These are phyloP conservation scores for Natator depressus DNA, from an alignment of 2,113 vertebrate species.

Conservation along the genomic window DNA sequence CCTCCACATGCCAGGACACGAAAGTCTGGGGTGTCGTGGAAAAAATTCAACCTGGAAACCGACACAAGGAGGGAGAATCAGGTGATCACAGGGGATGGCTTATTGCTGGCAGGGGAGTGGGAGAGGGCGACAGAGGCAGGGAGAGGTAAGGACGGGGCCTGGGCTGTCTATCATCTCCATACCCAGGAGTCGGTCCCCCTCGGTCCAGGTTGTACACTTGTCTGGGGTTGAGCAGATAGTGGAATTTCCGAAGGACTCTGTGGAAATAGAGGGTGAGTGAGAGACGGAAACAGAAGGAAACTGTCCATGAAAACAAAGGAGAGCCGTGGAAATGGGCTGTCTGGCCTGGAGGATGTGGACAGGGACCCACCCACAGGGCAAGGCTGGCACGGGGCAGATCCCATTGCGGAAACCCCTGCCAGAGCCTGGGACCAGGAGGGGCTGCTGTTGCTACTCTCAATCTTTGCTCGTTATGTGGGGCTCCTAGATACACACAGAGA, in stretches of 20 bases:
- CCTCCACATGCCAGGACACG: conserved; percentile 82
- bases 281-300: not conserved
- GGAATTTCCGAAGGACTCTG: conserved; percentile 84
- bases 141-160: not conserved
- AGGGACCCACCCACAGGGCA: not conserved
- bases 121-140: not conserved
- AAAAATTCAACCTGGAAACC: conserved; percentile 79
- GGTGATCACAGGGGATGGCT: not conserved
- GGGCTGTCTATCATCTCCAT: not conserved
- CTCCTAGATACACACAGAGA: not conserved
- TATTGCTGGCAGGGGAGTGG: fast-evolving
- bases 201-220: conserved; percentile 85
- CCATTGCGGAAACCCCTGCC: not conserved
- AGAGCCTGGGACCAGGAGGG: not conserved
- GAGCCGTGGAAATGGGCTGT: not conserved
- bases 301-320: not conserved
- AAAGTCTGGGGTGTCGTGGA: conserved; percentile 80
- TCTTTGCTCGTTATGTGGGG: not conserved
- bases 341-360: not conserved
- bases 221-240: conserved; percentile 85
- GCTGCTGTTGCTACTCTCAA: not conserved
- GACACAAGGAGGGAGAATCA: conserved; percentile 21
- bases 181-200: conserved; percentile 80
- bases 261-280: not conserved
- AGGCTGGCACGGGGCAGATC: not conserved